Conservation (phyloP, 2,113 vertebrate species). For the Cnemophilus loriae region DNA sequence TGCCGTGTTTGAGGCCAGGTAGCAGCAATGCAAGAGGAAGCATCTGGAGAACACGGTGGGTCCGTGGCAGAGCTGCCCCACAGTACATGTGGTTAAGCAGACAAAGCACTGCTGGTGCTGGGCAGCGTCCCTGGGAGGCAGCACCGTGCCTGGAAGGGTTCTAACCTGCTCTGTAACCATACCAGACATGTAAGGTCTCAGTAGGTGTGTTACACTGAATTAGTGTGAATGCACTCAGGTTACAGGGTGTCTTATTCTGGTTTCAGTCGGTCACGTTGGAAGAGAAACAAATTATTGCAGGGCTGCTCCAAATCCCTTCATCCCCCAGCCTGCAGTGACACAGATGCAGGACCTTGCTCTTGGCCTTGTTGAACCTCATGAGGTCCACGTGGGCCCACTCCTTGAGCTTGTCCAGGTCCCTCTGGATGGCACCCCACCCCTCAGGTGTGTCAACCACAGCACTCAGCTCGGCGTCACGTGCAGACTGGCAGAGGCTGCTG, state of each 20-base stretch:
- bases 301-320: neutral
- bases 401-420: neutral
- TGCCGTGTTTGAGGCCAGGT: accelerated
- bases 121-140: neutral
- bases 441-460: neutral
- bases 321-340: neutral
- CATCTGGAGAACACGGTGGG: accelerated
- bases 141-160: neutral
- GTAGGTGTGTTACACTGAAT: neutral
- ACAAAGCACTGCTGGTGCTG: neutral
- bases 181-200: neutral
- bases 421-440: neutral
- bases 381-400: neutral
- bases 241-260: neutral
- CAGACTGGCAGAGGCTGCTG: neutral
- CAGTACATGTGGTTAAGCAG: neutral
- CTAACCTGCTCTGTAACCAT: neutral
- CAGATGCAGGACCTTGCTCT: neutral
- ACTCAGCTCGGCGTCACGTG: neutral
- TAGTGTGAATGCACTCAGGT: neutral
- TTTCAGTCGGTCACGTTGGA: accelerated
- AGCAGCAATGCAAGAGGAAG: neutral
- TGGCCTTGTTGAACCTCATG: neutral
- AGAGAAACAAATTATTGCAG: neutral
- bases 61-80: neutral